A percentile compares a stretch with the other conserved stretches of the same genome.
Conservation (phyloP, 2,888 invertebrate genomes). For the Andrena praecox region DNA sequence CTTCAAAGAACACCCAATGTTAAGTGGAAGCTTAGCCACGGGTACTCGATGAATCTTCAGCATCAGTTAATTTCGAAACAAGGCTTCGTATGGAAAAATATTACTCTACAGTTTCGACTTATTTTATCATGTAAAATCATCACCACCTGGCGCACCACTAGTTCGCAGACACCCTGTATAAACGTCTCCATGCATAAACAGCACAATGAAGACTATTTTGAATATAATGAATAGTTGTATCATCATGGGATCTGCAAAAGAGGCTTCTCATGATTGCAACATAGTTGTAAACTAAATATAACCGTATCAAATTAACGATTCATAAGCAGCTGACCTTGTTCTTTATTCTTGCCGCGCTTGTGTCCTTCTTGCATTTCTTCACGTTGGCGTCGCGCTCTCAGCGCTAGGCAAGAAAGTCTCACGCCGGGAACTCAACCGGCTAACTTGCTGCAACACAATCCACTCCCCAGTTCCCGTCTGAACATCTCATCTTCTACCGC, state of each 20-base stretch:
- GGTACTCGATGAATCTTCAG: too few species aligned
- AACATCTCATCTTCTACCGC: slow-evolving; percentile 52
- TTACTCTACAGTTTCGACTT: too few species aligned
- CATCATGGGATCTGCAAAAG: not conserved
- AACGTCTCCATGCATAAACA: too few species aligned
- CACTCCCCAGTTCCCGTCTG: slow-evolving; percentile 72
- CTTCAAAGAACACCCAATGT: too few species aligned
- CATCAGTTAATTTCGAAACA: too few species aligned
- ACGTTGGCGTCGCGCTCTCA: slow-evolving; percentile 20
- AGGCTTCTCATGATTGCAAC: not conserved
- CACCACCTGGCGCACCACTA: too few species aligned
- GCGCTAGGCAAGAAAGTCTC: slow-evolving; percentile 76
- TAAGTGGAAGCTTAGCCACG: too few species aligned
- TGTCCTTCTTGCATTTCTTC: not conserved
- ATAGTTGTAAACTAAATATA: not conserved
- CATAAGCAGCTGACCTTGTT: not conserved
- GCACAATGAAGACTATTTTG: too few species aligned
- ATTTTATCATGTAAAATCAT: too few species aligned
- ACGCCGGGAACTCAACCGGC: slow-evolving; percentile 81
- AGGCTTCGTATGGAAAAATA: too few species aligned
- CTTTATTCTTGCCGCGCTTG: not conserved
- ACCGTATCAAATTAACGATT: not conserved
- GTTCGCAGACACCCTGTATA: too few species aligned
- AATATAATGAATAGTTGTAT: not conserved
- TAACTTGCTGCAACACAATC: slow-evolving; percentile 83